These are phyloP conservation scores for Salvelinus alpinus DNA, from an alignment of 2,113 vertebrate genomes.

Conservation along the genomic window DNA sequence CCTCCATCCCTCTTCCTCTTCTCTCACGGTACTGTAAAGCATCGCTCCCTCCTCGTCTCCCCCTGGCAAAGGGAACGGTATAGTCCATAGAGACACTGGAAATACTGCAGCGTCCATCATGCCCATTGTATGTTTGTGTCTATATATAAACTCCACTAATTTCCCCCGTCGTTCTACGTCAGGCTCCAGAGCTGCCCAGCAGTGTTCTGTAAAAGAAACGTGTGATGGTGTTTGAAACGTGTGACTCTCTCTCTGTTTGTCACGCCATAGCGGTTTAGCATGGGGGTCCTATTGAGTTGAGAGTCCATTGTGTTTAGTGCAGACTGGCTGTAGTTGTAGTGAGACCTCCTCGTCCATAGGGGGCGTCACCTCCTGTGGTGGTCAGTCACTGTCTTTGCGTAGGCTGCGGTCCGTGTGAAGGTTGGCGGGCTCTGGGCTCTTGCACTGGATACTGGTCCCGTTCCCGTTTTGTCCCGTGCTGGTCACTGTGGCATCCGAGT, in stretches of 20 bases:
- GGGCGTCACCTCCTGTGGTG: neutral
- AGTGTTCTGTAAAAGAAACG: conserved; percentile 20
- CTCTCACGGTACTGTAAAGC: conserved; percentile 31
- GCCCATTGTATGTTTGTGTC: conserved; percentile 35
- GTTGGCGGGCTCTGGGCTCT: conserved; percentile 75
- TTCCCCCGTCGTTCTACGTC: neutral
- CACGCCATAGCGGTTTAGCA: conserved; percentile 5
- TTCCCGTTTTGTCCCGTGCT: conserved; percentile 71
- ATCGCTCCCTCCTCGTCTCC: conserved; percentile 35
- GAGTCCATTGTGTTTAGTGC: neutral
- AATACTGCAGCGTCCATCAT: conserved; percentile 22
- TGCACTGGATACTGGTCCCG: conserved; percentile 77
- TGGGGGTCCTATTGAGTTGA: conserved; percentile 9
- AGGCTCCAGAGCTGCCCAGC: neutral
- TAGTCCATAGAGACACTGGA: conserved; percentile 10
- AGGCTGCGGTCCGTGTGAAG: conserved; percentile 61
- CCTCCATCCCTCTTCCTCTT: conserved; percentile 15
- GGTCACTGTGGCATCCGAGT: conserved; percentile 66
- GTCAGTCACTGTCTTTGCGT: conserved; percentile 75
- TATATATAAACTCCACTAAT: conserved; percentile 39
- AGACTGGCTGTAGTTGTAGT: neutral
- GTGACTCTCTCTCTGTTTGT: conserved; percentile 4
- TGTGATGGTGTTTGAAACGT: conserved; percentile 20
- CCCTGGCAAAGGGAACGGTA: conserved; percentile 50
- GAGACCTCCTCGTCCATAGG: neutral